phyloP scores from a whole-genome alignment of 2,113 vertebrate genomes.

The Petrocephalus microphthalmus region DNA sequence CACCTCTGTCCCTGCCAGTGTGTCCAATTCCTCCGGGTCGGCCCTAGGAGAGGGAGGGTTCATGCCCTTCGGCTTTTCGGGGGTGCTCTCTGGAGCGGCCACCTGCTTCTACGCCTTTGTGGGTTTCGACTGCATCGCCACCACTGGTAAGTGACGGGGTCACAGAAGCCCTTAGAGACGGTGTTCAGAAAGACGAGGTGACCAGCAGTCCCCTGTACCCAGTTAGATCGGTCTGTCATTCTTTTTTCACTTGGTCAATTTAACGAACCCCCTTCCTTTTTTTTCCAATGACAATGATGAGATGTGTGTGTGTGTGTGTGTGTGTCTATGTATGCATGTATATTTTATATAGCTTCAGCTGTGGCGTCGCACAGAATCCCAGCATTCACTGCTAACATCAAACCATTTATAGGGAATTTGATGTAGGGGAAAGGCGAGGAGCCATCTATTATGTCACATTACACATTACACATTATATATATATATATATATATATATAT shows the following conservation, averaged over 20 bases:
- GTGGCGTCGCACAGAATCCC: neutral
- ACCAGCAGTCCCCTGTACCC: neutral
- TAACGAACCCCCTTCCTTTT: neutral
- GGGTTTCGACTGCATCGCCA: conserved; percentile 95
- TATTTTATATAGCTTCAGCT: too few species aligned
- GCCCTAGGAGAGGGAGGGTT: conserved; percentile 73
- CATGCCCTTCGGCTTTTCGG: conserved; percentile 82
- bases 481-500: too few species aligned
- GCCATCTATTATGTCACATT: neutral
- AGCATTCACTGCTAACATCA: neutral
- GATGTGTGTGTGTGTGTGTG: too few species aligned
- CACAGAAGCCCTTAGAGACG: neutral
- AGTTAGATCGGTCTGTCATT: neutral
- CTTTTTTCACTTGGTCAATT: neutral
- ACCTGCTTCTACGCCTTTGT: conserved; percentile 97
- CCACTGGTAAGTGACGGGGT: conserved; percentile 70
- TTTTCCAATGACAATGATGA: neutral
- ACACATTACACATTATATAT: too few species aligned
- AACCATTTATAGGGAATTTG: neutral
- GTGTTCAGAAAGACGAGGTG: neutral
- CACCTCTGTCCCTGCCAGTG: conserved; percentile 44
- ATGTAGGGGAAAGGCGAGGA: neutral
- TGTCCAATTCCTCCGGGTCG: conserved; percentile 32
- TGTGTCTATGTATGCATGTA: too few species aligned
- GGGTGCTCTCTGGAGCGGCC: conserved; percentile 87